These are phyloP conservation scores for Drepanosiphum platanoidis DNA, from an alignment of 2,888 invertebrate genomes.

Conservation along the genomic window DNA sequence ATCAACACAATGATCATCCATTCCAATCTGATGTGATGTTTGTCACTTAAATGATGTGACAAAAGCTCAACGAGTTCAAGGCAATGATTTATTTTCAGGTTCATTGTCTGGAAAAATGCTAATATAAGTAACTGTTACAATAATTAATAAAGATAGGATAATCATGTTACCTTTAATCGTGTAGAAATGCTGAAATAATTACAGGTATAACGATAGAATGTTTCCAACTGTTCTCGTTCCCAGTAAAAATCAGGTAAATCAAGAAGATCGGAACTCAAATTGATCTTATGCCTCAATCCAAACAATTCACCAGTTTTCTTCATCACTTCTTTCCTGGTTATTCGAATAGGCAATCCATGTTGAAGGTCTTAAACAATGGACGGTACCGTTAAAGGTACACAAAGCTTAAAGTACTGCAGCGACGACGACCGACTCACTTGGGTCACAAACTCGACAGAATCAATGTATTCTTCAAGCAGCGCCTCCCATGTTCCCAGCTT, in stretches of 20 bases:
- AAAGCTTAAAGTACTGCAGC: neutral
- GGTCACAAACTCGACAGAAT: slow-evolving; percentile 83
- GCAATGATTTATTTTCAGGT: slow-evolving; percentile 94
- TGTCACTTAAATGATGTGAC: slow-evolving; percentile 88
- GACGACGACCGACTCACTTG: slow-evolving; percentile 67
- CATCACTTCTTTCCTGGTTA: slow-evolving; percentile 78
- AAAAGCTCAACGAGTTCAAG: slow-evolving; percentile 90
- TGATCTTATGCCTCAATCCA: slow-evolving; percentile 87
- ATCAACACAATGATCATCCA: slow-evolving; percentile 98
- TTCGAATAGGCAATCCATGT: slow-evolving; percentile 76
- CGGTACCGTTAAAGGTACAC: neutral
- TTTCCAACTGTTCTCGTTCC: slow-evolving; percentile 91
- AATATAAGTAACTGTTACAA: neutral
- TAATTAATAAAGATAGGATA: neutral
- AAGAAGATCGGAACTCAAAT: slow-evolving; percentile 90
- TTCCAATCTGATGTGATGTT: slow-evolving; percentile 91
- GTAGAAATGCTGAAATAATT: slow-evolving; percentile 85
- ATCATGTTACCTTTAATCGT: slow-evolving; percentile 77
- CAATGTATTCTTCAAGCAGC: slow-evolving; percentile 82
- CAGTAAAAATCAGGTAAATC: slow-evolving; percentile 98
- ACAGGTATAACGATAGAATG: slow-evolving; percentile 82
- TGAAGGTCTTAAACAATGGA: slow-evolving; percentile 74
- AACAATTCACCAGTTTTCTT: slow-evolving; percentile 88
- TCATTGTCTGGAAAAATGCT: slow-evolving; percentile 79
- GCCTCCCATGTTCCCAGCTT: slow-evolving; percentile 96